Percentiles rank a stretch among this genome's conserved stretches.
Evolutionary conservation across 2,888 invertebrate genomes (phyloP).

Genomic region (Dicranocentrus wangi): DNA sequence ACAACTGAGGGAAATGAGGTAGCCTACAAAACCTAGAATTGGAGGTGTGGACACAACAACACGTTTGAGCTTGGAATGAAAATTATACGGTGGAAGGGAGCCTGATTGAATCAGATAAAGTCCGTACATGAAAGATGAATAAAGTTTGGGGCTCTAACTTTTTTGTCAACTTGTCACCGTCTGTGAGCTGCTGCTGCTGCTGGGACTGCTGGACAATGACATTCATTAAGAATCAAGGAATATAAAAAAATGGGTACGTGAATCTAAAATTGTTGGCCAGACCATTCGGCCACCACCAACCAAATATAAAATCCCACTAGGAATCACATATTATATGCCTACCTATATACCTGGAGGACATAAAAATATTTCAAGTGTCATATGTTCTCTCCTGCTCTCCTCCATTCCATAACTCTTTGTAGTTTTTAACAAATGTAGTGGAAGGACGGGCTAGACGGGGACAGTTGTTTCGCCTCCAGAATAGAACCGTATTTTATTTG

Average conservation of each 20-base stretch:
- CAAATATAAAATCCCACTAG: not conserved
- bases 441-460: no score
- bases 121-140: conserved; percentile 14
- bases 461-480: not conserved
- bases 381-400: not conserved
- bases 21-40: not conserved
- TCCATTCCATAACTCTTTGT: no score
- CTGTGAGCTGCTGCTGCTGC: conserved; percentile 2
- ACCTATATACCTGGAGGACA: not conserved
- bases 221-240: conserved; percentile 45
- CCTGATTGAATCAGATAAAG: conserved; percentile 47
- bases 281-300: no score
- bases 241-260: no score
- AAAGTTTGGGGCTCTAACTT: conserved; percentile 32
- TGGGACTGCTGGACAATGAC: conserved; percentile 56
- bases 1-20: not conserved
- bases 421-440: no score
- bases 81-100: conserved; percentile 18
- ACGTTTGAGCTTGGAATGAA: conserved; percentile 23
- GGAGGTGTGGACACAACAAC: conserved; percentile 44
- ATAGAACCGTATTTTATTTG: not conserved
- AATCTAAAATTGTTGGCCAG: no score
- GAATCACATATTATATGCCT: not conserved
- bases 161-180: conserved; percentile 51
- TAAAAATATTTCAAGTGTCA: conserved; percentile 7